These are phyloP conservation scores for Mesocentrotus franciscanus DNA, from an alignment of 53 echinoderm and acorn worm species.

Conservation along the genomic window DNA sequence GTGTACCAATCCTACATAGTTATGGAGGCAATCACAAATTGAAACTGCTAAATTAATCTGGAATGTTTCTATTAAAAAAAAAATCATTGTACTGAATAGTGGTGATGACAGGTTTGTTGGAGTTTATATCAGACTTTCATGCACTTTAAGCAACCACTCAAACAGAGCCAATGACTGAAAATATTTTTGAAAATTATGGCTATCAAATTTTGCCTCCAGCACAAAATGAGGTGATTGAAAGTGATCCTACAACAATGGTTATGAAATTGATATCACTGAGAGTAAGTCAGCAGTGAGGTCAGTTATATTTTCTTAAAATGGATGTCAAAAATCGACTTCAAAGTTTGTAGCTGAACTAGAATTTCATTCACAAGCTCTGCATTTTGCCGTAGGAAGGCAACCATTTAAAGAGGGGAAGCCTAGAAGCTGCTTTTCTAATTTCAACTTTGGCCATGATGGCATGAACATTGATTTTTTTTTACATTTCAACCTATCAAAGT, in stretches of 20 bases:
- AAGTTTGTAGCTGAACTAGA: neutral
- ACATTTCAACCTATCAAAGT: too few relatives aligned
- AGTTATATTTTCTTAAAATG: neutral
- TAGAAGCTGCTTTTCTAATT: neutral
- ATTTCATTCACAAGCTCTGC: neutral
- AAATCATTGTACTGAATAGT: neutral
- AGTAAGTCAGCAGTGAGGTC: neutral
- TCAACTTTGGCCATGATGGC: too few relatives aligned
- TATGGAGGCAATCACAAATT: neutral
- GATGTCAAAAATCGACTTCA: neutral
- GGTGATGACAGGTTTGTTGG: neutral
- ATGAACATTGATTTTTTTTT: too few relatives aligned
- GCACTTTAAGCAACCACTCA: neutral
- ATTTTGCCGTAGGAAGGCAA: neutral
- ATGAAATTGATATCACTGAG: constrained; percentile 26
- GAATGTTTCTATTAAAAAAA: neutral
- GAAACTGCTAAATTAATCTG: neutral
- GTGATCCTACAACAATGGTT: neutral
- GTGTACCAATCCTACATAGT: neutral
- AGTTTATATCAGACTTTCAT: neutral
- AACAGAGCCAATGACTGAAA: neutral
- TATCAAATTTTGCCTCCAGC: constrained; percentile 8
- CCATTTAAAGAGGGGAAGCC: neutral
- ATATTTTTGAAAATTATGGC: constrained; percentile 41
- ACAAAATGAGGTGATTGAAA: neutral